phyloP scores from a whole-genome alignment of 2,797 vertebrate genomes.

The Chelon labrosus region DNA sequence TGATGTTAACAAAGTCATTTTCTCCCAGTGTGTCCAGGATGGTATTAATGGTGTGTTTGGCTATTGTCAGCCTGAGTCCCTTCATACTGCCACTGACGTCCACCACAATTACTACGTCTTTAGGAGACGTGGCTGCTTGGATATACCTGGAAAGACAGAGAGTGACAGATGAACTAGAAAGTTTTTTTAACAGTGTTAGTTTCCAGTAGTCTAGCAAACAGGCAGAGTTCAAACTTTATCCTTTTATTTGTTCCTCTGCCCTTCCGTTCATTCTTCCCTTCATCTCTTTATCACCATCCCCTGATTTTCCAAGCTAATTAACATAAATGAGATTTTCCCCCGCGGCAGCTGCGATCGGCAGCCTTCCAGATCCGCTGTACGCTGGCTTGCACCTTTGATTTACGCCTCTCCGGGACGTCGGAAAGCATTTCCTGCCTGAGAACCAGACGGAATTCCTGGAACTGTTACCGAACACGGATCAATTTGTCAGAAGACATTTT shows the following conservation, averaged over 20 bases:
- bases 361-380: constrained; percentile 9
- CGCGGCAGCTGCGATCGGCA: constrained; percentile 13
- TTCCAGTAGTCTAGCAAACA: not conserved
- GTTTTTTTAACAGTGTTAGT: constrained; percentile 22
- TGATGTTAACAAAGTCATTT: constrained; percentile 97
- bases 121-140: constrained; percentile 95
- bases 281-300: constrained; percentile 66
- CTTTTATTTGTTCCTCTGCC: constrained; percentile 62
- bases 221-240: constrained; percentile 58
- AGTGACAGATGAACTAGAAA: not conserved
- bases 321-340: constrained; percentile 62
- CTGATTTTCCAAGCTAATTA: constrained; percentile 65
- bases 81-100: constrained; percentile 98
- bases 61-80: constrained; percentile 93
- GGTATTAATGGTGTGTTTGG: constrained; percentile 94
- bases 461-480: not conserved
- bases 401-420: too few species aligned
- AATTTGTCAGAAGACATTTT: not conserved
- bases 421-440: constrained; percentile 1
- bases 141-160: constrained; percentile 88
- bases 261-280: constrained; percentile 30
- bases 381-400: too few species aligned
- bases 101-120: constrained; percentile 94
- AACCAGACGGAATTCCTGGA: constrained; percentile 28
- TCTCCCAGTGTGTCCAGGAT: constrained; percentile 95